Evolutionary conservation across 2,113 vertebrate species (phyloP).

Genomic region (Otis tarda): DNA sequence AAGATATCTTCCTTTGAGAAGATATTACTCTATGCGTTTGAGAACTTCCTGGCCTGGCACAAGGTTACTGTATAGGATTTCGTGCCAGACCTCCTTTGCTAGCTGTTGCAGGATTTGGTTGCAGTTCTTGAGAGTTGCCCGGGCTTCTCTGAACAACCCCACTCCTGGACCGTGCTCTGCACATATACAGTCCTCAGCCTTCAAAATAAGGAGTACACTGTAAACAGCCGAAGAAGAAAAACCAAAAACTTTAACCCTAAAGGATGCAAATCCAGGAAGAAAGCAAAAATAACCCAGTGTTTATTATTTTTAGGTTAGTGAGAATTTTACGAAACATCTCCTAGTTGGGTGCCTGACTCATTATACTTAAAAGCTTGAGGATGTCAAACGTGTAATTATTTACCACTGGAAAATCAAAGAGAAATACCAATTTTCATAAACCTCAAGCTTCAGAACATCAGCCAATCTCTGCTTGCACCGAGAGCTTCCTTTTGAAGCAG

Average conservation of each 20-base stretch:
- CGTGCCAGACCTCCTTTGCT: neutral
- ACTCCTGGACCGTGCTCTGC: neutral
- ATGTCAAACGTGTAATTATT: conserved; percentile 48
- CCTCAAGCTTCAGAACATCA: conserved; percentile 31
- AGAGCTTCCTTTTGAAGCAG: conserved; percentile 24
- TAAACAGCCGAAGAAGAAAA: neutral
- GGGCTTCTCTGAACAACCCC: neutral
- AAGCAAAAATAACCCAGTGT: neutral
- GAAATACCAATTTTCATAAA: conserved; percentile 49
- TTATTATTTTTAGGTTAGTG: conserved; percentile 37
- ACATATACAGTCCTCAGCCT: neutral
- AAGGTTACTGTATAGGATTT: neutral
- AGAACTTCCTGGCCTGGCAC: neutral
- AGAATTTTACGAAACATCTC: conserved; percentile 25
- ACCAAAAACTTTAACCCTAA: neutral
- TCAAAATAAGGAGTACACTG: fast-evolving
- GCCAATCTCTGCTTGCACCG: conserved; percentile 33
- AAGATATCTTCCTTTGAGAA: neutral
- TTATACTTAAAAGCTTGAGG: conserved; percentile 46
- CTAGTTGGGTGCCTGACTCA: conserved; percentile 36
- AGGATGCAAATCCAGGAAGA: conserved; percentile 30
- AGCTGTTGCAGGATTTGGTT: neutral
- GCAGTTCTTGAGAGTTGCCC: neutral
- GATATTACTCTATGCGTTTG: neutral
- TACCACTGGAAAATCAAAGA: conserved; percentile 53